Evolutionary conservation across 2,113 vertebrate genomes (phyloP).

Genomic region (Leucosticte australis): DNA sequence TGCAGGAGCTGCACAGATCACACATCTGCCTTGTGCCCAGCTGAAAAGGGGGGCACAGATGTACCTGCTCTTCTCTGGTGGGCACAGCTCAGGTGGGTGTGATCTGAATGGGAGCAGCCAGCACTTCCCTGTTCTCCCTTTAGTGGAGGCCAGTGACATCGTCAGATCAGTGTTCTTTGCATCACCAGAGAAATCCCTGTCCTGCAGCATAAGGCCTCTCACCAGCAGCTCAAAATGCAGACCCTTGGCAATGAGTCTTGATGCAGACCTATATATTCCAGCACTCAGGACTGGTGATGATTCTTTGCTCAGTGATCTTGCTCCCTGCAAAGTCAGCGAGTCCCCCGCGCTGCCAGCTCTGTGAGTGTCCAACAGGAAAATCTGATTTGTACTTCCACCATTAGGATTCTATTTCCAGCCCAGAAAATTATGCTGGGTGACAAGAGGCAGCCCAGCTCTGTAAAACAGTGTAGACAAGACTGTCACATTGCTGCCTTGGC

Average conservation of each 20-base stretch:
- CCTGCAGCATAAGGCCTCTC: background rate
- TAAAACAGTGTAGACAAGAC: slow-evolving; percentile 18
- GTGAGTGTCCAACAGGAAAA: background rate
- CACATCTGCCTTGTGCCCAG: background rate
- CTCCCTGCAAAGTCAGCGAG: background rate
- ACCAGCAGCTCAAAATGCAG: background rate
- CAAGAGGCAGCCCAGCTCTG: background rate
- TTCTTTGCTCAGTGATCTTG: background rate
- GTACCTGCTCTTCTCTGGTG: no score
- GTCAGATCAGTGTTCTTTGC: background rate
- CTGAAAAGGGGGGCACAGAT: no score
- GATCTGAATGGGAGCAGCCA: background rate
- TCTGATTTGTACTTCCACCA: slow-evolving; percentile 14
- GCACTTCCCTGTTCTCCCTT: background rate
- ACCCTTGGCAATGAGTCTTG: background rate
- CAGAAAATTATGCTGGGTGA: slow-evolving; percentile 9
- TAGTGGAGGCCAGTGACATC: background rate
- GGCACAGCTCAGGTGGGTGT: background rate
- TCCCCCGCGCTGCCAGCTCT: background rate
- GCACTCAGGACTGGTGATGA: background rate
- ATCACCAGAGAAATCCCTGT: background rate
- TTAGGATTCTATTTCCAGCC: slow-evolving; percentile 2
- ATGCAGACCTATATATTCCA: background rate
- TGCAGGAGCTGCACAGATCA: background rate
- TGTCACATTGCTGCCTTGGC: background rate